phyloP scores from a whole-genome alignment of 2,113 vertebrate species.

The Spilogale gracilis region DNA sequence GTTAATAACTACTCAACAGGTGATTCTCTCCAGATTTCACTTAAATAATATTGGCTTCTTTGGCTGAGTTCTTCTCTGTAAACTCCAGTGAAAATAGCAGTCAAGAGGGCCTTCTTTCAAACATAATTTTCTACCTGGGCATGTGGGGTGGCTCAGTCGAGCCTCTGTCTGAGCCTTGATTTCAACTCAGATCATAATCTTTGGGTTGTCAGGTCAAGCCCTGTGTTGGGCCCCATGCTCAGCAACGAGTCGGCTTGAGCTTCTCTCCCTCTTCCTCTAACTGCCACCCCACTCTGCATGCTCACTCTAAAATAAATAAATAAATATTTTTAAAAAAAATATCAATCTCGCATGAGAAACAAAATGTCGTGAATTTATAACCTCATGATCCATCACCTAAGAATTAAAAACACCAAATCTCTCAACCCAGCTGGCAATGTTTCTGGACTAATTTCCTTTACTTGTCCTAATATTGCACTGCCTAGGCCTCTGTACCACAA shows the following conservation, averaged over 20 bases:
- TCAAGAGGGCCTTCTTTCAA: background rate
- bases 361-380: background rate
- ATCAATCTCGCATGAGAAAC: background rate
- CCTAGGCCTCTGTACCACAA: background rate
- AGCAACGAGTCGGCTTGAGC: background rate
- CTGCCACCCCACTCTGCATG: too few species aligned
- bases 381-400: background rate
- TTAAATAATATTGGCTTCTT: background rate
- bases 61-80: background rate
- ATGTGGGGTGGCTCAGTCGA: background rate
- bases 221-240: background rate
- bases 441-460: background rate
- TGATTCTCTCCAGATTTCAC: background rate
- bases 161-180: background rate
- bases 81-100: conserved; percentile 10
- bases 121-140: conserved; percentile 7
- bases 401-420: conserved; percentile 32
- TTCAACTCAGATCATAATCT: background rate
- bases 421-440: background rate
- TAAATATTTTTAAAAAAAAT: background rate
- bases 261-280: background rate
- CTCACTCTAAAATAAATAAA: background rate
- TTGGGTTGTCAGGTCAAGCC: background rate
- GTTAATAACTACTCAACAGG: background rate
- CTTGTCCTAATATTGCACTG: background rate